A percentile compares a stretch with the other conserved stretches of the same genome.
Evolutionary conservation across 2,797 vertebrate genomes (phyloP).

Genomic region (Galago senegalensis): DNA sequence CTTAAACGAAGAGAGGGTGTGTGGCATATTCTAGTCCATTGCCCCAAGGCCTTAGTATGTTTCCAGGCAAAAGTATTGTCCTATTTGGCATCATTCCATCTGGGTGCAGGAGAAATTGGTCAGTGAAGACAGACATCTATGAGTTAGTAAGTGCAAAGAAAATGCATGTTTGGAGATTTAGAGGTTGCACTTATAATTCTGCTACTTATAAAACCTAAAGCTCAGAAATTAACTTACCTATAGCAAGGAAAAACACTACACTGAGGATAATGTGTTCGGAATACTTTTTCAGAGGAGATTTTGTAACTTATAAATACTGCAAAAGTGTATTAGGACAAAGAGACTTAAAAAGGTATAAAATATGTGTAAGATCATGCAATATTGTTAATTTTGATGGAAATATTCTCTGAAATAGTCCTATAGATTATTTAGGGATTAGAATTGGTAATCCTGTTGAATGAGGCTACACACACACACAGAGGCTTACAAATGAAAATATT

Average conservation of each 20-base stretch:
- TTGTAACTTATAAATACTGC: neutral
- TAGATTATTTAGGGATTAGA: neutral
- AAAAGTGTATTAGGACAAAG: neutral
- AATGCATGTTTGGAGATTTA: neutral
- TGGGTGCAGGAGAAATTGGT: slow-evolving; percentile 4
- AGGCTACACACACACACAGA: too few species aligned
- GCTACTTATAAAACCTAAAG: neutral
- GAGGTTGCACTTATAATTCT: slow-evolving; percentile 22
- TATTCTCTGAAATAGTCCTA: neutral
- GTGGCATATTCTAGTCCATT: neutral
- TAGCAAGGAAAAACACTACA: neutral
- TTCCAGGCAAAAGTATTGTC: slow-evolving; percentile 41
- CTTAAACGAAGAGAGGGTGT: neutral
- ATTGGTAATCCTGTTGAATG: neutral
- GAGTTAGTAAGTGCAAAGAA: slow-evolving; percentile 34
- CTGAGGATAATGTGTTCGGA: neutral
- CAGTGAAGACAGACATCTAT: neutral
- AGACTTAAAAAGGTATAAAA: slow-evolving; percentile 17
- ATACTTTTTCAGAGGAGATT: slow-evolving; percentile 44
- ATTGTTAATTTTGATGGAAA: neutral
- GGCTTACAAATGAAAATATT: neutral
- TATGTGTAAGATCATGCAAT: neutral
- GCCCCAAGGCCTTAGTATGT: neutral
- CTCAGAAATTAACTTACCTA: neutral
- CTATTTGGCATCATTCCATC: slow-evolving; percentile 1